Evolutionary conservation across 2,888 invertebrate species (phyloP), one percentile per base, ranked within the genome.

Genomic region (Rhimphoctona megacephalus): DNA sequence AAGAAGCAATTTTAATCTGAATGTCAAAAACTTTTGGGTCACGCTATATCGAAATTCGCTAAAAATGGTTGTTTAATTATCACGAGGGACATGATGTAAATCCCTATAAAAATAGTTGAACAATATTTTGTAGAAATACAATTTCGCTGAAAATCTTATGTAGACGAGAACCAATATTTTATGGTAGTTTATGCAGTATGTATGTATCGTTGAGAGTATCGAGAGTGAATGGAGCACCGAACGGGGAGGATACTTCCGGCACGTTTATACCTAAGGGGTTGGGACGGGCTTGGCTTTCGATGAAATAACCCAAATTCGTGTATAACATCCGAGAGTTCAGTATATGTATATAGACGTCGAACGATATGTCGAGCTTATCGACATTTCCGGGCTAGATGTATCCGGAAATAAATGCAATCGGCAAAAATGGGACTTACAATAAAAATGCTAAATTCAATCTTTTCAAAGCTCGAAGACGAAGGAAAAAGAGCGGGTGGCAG

Each of bases 361-460:
- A 33, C 76, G 80, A 80, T 73, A 80, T 49, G 66, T 73, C 73
- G 76, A 77, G 81, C 72, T 86, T 86, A 86, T 86, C 85, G 83
- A 64, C 46, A 61, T 72, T 61, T 70, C 36, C 57, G 74, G 64
- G 39, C 61, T 69, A 25, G 69, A 43, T 46, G 74, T 85, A 74
- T 54, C 83, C 72, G 46, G 25, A 30, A 64, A 57, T 73, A 83
- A 80, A 86, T 81, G 79, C 83, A 66, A 83, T 57, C 52, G 81
- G 72, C 66, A 73, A 73, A 81, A 64, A 81, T 61, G 22, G 80
- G 83, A 77, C 66, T 86, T 77, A 73, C 83, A 78, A 83, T 86
- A 83, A 83, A 86, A 86, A 83, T 77, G 82, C 43, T 85, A 83
- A 86, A 83, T 85, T 77, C 83, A 66, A 86, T 81, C 77, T 43